Percentiles rank a stretch among this genome's conserved stretches.
phyloP scores from a whole-genome alignment of 1,140 invertebrate genomes.

The Berghia stephanieae region DNA sequence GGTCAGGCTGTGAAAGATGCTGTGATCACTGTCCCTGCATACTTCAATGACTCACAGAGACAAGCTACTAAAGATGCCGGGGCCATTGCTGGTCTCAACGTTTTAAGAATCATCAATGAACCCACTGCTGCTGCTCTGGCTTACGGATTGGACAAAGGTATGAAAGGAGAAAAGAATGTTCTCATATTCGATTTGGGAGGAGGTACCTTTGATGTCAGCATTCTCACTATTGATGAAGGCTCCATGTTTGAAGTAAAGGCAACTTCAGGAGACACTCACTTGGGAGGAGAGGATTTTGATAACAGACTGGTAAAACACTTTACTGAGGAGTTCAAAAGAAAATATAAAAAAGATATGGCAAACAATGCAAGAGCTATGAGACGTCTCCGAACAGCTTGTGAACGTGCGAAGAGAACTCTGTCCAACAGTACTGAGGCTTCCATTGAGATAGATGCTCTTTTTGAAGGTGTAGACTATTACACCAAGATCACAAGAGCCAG shows the following conservation, averaged over 20 bases:
- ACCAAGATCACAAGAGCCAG: too few species aligned
- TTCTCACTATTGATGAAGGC: too few species aligned
- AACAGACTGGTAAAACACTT: conserved; percentile 95
- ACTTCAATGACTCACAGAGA: too few species aligned
- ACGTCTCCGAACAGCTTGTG: conserved; percentile 89
- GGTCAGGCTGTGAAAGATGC: conserved; percentile 42
- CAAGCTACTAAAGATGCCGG: too few species aligned
- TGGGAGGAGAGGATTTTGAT: conserved; percentile 99
- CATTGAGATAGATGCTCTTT: conserved; percentile 69
- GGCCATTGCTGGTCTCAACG: too few species aligned
- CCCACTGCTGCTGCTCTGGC: conserved; percentile 70
- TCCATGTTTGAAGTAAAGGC: conserved; percentile 89
- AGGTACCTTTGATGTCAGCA: too few species aligned
- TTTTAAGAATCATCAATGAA: too few species aligned
- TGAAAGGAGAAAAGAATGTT: conserved; percentile 71
- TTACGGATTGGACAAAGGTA: conserved; percentile 71
- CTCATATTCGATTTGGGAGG: too few species aligned
- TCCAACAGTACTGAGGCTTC: too few species aligned
- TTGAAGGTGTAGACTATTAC: conserved; percentile 85
- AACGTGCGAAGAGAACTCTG: conserved; percentile 88
- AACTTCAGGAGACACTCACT: conserved; percentile 78
- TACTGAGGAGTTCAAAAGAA: conserved; percentile 93
- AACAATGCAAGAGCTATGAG: conserved; percentile 88
- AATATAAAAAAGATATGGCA: conserved; percentile 92
- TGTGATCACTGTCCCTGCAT: conserved; percentile 52